These are phyloP conservation scores for Poeciliopsis gracilis DNA, from an alignment of 2,797 vertebrate genomes.

Conservation along the genomic window DNA sequence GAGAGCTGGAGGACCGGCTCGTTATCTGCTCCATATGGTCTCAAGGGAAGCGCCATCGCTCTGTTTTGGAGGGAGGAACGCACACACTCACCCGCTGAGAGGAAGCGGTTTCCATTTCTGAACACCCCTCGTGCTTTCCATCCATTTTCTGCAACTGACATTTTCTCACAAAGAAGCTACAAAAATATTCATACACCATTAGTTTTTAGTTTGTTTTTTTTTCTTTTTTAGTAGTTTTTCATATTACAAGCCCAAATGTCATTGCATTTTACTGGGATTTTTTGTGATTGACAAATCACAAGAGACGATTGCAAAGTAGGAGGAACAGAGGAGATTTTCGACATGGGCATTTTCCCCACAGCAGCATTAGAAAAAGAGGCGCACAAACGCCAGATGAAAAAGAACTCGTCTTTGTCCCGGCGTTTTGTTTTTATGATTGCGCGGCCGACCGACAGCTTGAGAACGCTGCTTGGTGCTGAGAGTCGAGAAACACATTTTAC, in stretches of 20 bases:
- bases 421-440: background rate
- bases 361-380: background rate
- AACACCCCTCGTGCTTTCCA: constrained; percentile 37
- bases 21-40: constrained; percentile 62
- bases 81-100: constrained; percentile 40
- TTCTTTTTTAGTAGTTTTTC: background rate
- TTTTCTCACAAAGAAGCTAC: background rate
- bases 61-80: constrained; percentile 57
- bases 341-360: background rate
- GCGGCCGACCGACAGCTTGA: too few species aligned
- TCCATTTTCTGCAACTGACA: constrained; percentile 21
- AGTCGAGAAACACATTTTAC: background rate
- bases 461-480: background rate
- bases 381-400: background rate
- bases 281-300: background rate
- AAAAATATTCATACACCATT: background rate
- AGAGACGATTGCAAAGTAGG: background rate
- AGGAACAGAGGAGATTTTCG: background rate
- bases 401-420: background rate
- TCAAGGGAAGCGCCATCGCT: constrained; percentile 44
- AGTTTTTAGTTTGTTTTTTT: too few species aligned
- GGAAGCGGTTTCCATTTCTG: constrained; percentile 48
- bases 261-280: background rate
- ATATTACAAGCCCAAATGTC: background rate
- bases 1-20: constrained; percentile 41